These are phyloP conservation scores for Pogoniulus pusillus DNA, from an alignment of 2,797 vertebrate genomes.

Conservation along the genomic window DNA sequence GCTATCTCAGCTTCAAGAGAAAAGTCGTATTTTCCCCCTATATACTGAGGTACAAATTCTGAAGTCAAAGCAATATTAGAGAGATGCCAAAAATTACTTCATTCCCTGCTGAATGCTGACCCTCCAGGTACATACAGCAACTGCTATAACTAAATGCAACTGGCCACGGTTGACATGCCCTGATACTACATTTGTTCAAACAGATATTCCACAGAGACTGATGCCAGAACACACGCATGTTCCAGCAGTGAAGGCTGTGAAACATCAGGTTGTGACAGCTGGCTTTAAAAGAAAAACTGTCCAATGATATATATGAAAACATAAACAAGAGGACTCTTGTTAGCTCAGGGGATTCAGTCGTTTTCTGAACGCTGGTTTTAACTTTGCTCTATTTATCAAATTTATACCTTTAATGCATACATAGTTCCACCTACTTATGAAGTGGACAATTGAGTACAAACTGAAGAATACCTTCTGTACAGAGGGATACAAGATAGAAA, in stretches of 20 bases:
- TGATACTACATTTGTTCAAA: constrained; percentile 37
- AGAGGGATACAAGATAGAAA: neutral
- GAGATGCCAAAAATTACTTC: constrained; percentile 38
- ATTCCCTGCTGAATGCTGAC: neutral
- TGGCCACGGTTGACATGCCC: constrained; percentile 34
- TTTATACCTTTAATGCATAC: neutral
- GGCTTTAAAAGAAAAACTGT: constrained; percentile 63
- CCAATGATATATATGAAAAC: constrained; percentile 60
- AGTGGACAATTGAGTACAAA: neutral
- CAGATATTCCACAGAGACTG: constrained; percentile 21
- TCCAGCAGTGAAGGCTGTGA: constrained; percentile 60
- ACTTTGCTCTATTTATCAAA: neutral
- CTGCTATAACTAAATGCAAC: constrained; percentile 43
- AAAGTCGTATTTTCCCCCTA: neutral
- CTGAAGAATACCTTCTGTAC: neutral
- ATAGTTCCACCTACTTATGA: neutral
- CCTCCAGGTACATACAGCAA: constrained; percentile 49
- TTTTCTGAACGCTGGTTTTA: constrained; percentile 43
- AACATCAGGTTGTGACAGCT: constrained; percentile 68
- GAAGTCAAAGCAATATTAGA: constrained; percentile 13
- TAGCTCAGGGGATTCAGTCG: constrained; percentile 19
- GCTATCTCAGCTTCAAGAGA: neutral
- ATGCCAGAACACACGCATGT: constrained; percentile 43
- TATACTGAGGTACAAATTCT: neutral
- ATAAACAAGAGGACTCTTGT: constrained; percentile 58